phyloP scores from a whole-genome alignment of 2,797 vertebrate species.

The Meriones psammophilus region DNA sequence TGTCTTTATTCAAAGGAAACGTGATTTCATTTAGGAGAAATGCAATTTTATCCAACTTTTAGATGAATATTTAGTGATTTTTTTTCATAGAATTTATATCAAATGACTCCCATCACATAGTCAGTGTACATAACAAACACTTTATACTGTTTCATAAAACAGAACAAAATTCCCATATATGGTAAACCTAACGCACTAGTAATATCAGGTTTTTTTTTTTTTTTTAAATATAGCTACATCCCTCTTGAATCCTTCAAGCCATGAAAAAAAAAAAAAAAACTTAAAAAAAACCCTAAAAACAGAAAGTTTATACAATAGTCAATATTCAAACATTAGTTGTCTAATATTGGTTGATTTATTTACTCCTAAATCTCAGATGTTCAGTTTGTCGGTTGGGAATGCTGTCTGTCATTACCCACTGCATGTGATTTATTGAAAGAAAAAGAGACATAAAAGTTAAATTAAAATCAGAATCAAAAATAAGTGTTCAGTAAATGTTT shows the following conservation, averaged over 20 bases:
- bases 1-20: not conserved
- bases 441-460: not conserved
- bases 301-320: not conserved
- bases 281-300: not conserved
- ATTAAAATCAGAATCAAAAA: not conserved
- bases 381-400: not conserved
- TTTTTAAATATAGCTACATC: not conserved
- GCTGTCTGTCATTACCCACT: too few relatives aligned
- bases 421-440: not conserved
- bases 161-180: not conserved
- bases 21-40: not conserved
- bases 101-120: not conserved
- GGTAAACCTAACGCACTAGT: not conserved
- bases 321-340: not conserved
- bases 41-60: not conserved
- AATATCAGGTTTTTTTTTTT: not conserved
- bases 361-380: not conserved
- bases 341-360: not conserved
- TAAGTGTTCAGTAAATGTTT: slow-evolving; percentile 49
- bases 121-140: not conserved
- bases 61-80: not conserved
- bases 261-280: too few relatives aligned
- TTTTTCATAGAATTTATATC: not conserved
- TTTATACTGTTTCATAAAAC: not conserved
- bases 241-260: too few relatives aligned